Evolutionary conservation across 1,140 invertebrate genomes (phyloP).

Genomic region (Agrilus planipennis): DNA sequence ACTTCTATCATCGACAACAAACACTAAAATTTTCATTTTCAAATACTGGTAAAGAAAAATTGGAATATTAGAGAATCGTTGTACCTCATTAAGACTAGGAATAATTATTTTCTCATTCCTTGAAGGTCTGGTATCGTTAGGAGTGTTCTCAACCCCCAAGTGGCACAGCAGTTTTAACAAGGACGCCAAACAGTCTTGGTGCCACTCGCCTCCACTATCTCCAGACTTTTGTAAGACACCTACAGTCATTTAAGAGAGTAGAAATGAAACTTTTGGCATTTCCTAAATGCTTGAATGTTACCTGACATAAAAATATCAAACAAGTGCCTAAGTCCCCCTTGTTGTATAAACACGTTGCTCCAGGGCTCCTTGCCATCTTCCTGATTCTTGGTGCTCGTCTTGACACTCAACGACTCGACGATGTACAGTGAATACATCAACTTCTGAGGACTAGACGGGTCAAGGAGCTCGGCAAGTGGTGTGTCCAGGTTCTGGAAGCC

Average conservation of each 20-base stretch:
- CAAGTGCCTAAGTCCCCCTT: conserved; percentile 74
- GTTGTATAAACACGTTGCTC: conserved; percentile 70
- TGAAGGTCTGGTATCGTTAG: conserved; percentile 31
- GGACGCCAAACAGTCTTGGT: conserved; percentile 84
- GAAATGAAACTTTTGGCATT: conserved; percentile 3
- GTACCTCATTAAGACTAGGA: conserved; percentile 26
- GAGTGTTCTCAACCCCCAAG: conserved; percentile 56
- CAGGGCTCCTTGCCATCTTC: conserved; percentile 36
- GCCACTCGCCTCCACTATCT: conserved; percentile 75
- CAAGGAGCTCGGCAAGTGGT: conserved; percentile 60
- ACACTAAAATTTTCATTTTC: conserved; percentile 38
- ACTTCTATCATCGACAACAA: conserved; percentile 75
- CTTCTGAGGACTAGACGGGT: conserved; percentile 81
- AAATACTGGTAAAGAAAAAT: background rate
- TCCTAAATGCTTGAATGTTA: conserved; percentile 28
- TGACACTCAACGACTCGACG: conserved; percentile 58
- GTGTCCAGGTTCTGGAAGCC: conserved; percentile 63
- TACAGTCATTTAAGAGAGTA: conserved; percentile 16
- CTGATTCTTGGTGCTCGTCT: conserved; percentile 25
- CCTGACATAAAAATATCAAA: conserved; percentile 89
- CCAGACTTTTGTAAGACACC: conserved; percentile 53
- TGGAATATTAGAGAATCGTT: background rate
- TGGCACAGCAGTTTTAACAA: conserved; percentile 74
- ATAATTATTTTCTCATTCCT: conserved; percentile 29
- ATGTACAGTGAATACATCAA: conserved; percentile 92